Conservation (phyloP, 2,113 vertebrate genomes). For the Phylloscopus trochilus region DNA sequence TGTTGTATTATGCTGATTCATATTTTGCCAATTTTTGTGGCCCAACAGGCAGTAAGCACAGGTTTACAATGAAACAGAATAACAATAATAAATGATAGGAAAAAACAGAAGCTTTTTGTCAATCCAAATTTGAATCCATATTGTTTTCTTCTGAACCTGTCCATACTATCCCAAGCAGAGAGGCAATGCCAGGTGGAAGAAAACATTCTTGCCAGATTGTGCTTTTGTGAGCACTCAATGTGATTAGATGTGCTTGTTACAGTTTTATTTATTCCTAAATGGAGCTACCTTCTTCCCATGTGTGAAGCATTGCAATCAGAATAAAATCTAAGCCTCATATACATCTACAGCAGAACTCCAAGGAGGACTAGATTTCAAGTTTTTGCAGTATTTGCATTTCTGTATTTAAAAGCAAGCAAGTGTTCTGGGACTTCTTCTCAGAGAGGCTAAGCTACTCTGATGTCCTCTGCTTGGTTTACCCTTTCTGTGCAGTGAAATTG, state of each 20-base stretch:
- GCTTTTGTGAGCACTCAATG: not conserved
- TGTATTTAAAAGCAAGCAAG: not conserved
- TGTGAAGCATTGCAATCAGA: not conserved
- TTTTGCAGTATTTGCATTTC: not conserved
- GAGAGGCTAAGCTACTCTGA: not conserved
- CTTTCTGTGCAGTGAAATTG: not conserved
- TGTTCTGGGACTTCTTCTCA: not conserved
- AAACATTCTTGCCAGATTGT: not conserved
- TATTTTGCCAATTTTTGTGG: not conserved
- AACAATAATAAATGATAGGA: not conserved
- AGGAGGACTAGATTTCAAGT: not conserved
- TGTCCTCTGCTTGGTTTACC: not conserved
- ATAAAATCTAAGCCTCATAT: not conserved
- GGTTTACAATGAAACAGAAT: not conserved
- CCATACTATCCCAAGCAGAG: rapidly evolving
- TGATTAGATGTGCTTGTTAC: not conserved
- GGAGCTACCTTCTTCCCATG: not conserved
- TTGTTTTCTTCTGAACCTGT: not conserved
- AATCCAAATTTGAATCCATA: not conserved
- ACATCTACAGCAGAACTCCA: not conserved
- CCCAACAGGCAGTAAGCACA: not conserved
- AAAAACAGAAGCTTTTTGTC: not conserved
- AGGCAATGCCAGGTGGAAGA: not conserved
- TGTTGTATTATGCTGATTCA: not conserved
- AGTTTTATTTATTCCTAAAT: not conserved